Conservation (phyloP, 2,113 vertebrate species). For the Platycercus adscitus region DNA sequence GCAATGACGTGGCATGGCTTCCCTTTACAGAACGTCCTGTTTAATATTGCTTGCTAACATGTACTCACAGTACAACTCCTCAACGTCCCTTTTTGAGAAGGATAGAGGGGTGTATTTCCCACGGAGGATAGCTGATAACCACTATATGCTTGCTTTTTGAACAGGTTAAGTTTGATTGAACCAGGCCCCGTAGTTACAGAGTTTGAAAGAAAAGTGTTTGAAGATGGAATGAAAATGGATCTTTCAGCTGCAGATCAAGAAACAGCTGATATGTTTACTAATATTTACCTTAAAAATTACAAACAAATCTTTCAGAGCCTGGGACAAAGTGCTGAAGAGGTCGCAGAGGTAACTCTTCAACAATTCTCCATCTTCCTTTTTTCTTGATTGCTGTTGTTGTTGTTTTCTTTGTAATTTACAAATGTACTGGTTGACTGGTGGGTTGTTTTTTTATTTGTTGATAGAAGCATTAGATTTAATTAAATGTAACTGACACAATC, state of each 20-base stretch:
- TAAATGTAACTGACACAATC: not conserved
- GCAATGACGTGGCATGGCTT: not conserved
- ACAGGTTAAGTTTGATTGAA: constrained; percentile 83
- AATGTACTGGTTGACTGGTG: not conserved
- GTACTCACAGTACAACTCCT: not conserved
- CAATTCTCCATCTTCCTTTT: not conserved
- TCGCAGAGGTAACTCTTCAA: constrained; percentile 80
- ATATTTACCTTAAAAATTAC: constrained; percentile 86
- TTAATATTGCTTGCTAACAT: not conserved
- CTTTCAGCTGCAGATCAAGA: constrained; percentile 82
- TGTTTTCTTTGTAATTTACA: not conserved
- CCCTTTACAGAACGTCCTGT: not conserved
- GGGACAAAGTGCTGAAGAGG: constrained; percentile 82
- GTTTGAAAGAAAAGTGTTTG: constrained; percentile 86
- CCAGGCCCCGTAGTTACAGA: constrained; percentile 84
- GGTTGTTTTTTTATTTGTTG: not conserved
- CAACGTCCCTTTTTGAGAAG: not conserved
- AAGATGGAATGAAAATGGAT: constrained; percentile 84
- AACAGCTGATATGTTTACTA: constrained; percentile 86
- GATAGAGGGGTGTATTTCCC: not conserved
- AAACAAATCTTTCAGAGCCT: constrained; percentile 84
- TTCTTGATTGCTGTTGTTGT: not conserved
- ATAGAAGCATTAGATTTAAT: not conserved
- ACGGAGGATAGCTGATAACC: not conserved
- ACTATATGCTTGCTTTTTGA: not conserved